Evolutionary conservation across 37 sponge, comb jelly and placozoan species (phyloP), one percentile per base, ranked within the genome.

Genomic region (Spongia lamella): DNA sequence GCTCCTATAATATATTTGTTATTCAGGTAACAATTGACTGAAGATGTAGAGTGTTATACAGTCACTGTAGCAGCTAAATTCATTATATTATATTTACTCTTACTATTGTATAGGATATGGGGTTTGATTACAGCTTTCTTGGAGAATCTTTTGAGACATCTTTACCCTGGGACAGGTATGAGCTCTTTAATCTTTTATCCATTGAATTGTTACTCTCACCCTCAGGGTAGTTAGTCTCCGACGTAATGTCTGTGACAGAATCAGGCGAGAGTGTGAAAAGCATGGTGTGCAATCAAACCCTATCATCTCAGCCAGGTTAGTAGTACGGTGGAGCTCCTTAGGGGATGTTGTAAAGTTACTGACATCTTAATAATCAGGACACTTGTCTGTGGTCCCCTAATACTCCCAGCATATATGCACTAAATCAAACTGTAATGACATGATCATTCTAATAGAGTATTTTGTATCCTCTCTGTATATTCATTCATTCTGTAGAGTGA

Each of bases 111-210:
- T 58, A 94, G 91, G 94, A 93, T 71, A 53, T 96, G 38, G 97
- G 81, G 24, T 79, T 93, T 70, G 89, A 96, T 64, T 93, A 87
- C 66, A 53, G 77, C 43, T 91, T 65, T 51, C 64, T 96, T 24
- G 70, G 85, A 0, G 97, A 96, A 37, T 93, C 91, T 9, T 96
- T 96, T 93, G 97, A 96, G 69, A 96, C 97, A 0, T 93, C 97
- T 22, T 84, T 93, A 0, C 97, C 97, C 19, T 96, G 97, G 97
- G 87, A 81, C 53, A 78, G 91, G 94, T 94, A 31, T 43, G 47
- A 43, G 47, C 9, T 9, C 47, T 13, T 5, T 43, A 43, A 9
- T 43, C 47, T 9, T n/a, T n/a, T 13, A 9, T 43, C 47, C 47
- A 43, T 5, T 43, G 9, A 43, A 43, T 43, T 5, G 47, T 13